Percentiles rank a stretch among this genome's conserved stretches.
These are phyloP conservation scores for Maconellicoccus hirsutus DNA, from an alignment of 1,140 invertebrate genomes.

Conservation along the genomic window DNA sequence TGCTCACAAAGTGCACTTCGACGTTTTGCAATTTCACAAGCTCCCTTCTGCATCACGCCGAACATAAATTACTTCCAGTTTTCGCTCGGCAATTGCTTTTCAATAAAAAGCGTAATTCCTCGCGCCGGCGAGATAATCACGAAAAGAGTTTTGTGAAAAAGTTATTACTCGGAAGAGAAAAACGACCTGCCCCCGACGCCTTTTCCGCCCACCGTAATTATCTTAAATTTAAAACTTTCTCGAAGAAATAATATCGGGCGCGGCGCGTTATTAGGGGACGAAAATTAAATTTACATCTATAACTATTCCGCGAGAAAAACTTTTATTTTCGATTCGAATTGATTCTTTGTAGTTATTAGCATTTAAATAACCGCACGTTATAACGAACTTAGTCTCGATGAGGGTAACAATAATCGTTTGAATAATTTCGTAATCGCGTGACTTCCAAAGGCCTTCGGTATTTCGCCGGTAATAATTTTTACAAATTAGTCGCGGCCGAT, in stretches of 20 bases:
- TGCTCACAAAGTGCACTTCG: too few species aligned
- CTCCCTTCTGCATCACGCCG: too few species aligned
- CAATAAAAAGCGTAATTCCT: neutral
- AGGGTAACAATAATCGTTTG: neutral
- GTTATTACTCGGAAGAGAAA: neutral
- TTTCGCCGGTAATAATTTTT: too few species aligned
- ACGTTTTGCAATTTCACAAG: too few species aligned
- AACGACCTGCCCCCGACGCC: neutral
- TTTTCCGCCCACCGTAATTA: neutral
- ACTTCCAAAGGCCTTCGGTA: neutral
- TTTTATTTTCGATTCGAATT: neutral
- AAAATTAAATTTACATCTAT: conserved; percentile 6
- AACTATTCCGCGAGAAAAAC: neutral
- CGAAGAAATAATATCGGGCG: neutral
- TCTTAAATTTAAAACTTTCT: conserved; percentile 8
- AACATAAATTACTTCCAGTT: neutral
- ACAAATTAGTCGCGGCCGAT: too few species aligned
- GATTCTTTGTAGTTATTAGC: conserved; percentile 9
- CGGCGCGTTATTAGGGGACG: neutral
- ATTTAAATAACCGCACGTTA: conserved; percentile 3
- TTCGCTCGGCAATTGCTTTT: neutral
- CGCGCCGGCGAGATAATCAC: neutral
- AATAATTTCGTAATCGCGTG: conserved; percentile 8
- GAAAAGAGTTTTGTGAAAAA: neutral
- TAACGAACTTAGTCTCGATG: neutral